Evolutionary conservation across 2,888 invertebrate species (phyloP).

Genomic region (Hypomecis punctinalis): DNA sequence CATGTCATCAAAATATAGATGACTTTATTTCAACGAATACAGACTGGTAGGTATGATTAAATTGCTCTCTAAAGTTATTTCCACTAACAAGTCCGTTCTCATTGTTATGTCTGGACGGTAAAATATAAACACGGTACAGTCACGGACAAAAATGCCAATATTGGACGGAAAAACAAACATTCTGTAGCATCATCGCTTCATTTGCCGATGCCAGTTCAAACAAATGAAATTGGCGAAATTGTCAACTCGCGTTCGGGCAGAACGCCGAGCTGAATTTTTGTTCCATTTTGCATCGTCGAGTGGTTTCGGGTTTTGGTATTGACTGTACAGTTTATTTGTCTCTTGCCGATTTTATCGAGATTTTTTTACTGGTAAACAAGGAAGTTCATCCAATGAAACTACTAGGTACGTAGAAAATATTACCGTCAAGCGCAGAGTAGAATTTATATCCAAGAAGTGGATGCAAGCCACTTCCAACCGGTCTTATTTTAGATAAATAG

Average conservation of each 20-base stretch:
- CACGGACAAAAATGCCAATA: slow-evolving; percentile 19
- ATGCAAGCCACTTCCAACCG: no score
- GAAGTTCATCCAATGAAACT: no score
- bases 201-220: slow-evolving; percentile 29
- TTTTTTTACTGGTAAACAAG: no score
- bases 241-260: slow-evolving; percentile 18
- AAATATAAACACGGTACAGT: slow-evolving; percentile 11
- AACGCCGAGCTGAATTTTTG: slow-evolving; percentile 14
- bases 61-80: not conserved
- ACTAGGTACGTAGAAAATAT: no score
- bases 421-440: no score
- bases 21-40: no score
- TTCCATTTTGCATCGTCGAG: slow-evolving; percentile 5
- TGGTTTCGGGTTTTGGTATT: not conserved
- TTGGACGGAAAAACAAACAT: slow-evolving; percentile 22
- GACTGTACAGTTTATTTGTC: slow-evolving; percentile 7
- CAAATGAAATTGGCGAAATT: slow-evolving; percentile 31
- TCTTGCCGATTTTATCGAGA: not conserved
- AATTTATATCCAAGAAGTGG: no score
- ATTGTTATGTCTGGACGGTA: not conserved
- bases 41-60: not conserved
- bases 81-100: not conserved
- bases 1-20: not conserved
- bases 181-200: slow-evolving; percentile 27
- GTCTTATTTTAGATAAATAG: no score